Evolutionary conservation across 2,888 invertebrate species (phyloP).

Genomic region (Acleris sparsana): DNA sequence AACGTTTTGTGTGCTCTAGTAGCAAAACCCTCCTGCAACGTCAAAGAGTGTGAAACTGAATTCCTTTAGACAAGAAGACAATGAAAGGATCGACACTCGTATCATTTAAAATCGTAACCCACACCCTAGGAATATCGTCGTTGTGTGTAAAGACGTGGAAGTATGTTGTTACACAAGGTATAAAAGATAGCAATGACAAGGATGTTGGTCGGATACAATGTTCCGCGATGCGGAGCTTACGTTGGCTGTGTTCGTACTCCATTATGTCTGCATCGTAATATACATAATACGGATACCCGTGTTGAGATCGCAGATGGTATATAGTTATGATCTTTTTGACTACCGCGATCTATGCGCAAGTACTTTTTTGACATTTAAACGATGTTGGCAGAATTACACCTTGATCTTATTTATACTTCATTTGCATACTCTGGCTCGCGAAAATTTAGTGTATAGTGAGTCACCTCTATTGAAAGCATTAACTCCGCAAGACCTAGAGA

Average conservation of each 20-base stretch:
- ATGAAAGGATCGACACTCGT: not conserved
- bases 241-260: constrained; percentile 19
- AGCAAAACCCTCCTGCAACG: too few species aligned
- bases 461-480: too few species aligned
- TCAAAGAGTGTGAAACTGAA: not conserved
- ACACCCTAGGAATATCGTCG: constrained; percentile 18
- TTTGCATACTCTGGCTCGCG: too few species aligned
- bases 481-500: too few species aligned
- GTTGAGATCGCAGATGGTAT: constrained; percentile 7
- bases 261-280: constrained; percentile 23
- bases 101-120: constrained; percentile 4
- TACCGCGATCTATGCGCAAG: not conserved
- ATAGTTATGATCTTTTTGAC: constrained; percentile 15
- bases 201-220: constrained; percentile 33
- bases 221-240: constrained; percentile 20
- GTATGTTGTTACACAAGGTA: constrained; percentile 40
- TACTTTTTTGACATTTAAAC: not conserved
- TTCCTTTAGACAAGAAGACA: too few species aligned
- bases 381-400: too few species aligned
- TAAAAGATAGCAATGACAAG: constrained; percentile 35
- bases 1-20: too few species aligned
- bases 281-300: constrained; percentile 11
- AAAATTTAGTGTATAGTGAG: too few species aligned
- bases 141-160: constrained; percentile 36
- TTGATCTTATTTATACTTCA: too few species aligned